Percentiles rank a stretch among this genome's conserved stretches.
Evolutionary conservation across 2,113 vertebrate genomes (phyloP).

Genomic region (Stegostoma tigrinum): DNA sequence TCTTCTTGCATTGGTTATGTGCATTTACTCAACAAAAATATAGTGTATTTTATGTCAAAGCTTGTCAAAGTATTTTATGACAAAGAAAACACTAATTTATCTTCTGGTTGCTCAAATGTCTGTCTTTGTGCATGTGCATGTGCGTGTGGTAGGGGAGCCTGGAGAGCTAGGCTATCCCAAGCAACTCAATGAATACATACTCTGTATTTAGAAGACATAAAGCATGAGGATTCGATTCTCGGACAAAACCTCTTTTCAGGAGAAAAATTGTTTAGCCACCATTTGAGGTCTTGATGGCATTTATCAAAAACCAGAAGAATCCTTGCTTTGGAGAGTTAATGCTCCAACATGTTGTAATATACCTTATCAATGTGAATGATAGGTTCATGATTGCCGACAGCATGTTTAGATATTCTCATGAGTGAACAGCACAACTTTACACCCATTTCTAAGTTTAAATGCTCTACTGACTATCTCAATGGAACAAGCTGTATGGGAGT

Average conservation of each 20-base stretch:
- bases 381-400: not conserved
- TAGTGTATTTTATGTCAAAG: constrained; percentile 1
- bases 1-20: not conserved
- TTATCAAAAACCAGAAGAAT: not conserved
- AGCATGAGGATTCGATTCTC: not conserved
- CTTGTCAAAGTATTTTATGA: not conserved
- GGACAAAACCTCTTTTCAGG: constrained; percentile 2
- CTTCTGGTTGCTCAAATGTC: not conserved
- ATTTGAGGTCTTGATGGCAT: not conserved
- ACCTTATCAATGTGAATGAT: not conserved
- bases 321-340: not conserved
- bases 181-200: not conserved
- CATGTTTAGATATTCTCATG: not conserved
- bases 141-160: too few species aligned
- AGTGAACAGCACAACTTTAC: not conserved
- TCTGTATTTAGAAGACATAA: not conserved
- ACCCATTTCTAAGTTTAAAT: not conserved
- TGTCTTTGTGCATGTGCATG: too few species aligned
- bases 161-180: not conserved
- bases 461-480: not conserved
- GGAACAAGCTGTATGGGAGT: not conserved
- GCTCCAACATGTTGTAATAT: constrained; percentile 1
- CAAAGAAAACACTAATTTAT: constrained; percentile 16
- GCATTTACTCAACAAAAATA: not conserved
- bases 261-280: constrained; percentile 2